Evolutionary conservation across 1,140 invertebrate genomes (phyloP), one percentile per base, ranked within the genome.

Genomic region (Pinna nobilis): DNA sequence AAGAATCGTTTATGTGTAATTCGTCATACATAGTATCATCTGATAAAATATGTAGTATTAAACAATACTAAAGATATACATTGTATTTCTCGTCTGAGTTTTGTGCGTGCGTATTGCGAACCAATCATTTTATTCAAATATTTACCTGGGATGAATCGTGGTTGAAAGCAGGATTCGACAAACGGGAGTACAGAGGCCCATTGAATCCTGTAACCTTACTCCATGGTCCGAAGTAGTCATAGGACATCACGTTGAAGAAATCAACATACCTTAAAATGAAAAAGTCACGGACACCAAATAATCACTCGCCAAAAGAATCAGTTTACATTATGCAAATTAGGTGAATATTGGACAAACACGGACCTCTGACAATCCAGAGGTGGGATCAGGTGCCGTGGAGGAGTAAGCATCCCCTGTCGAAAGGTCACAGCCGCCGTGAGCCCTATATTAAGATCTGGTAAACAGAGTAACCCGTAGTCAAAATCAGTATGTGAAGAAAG

Each of bases 231-330:
- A 72, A 75, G 51, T 81, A 82, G 57, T 85, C 82, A 60, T 85
- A 85, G 0, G 80, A 95, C 96, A 98, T 97, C 61, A 98, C 87
- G 88, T 98, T 98, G 81, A 98, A 96, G 86, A 98, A 97, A 89
- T 84, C 83, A 82, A 98, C 86, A 79, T 97, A 96, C 60, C 96
- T 95, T 88, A 28, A 75, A 82, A 61, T 20, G 11, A 3, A 55
- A 53, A 9, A 49, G n/a, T n/a, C n/a, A n/a, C n/a, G n/a, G n/a
- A n/a, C n/a, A n/a, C n/a, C n/a, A n/a, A n/a, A n/a, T n/a, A n/a
- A n/a, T n/a, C n/a, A n/a, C n/a, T n/a, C n/a, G n/a, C n/a, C n/a
- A n/a, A n/a, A n/a, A n/a, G n/a, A n/a, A n/a, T n/a, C n/a, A n/a
- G n/a, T n/a, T 18, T 53, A 53, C 23, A 25, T 13, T 13, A 13